phyloP scores from a whole-genome alignment of 2,888 invertebrate species.

The Phengaris arion region DNA sequence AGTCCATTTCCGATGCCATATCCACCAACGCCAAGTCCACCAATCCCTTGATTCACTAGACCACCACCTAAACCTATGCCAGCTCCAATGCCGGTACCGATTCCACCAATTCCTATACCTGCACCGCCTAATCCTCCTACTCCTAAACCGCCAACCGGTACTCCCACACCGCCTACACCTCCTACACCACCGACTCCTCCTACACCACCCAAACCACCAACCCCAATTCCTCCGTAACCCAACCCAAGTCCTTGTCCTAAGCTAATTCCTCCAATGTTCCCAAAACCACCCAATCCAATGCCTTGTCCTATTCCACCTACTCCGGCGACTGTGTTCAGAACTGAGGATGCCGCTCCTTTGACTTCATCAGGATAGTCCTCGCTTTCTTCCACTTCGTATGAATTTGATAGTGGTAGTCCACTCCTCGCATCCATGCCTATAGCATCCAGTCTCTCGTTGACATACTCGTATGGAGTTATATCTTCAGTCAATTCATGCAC shows the following conservation, averaged over 20 bases:
- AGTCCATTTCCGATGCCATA: conserved; percentile 53
- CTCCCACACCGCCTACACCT: conserved; percentile 46
- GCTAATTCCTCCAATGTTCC: conserved; percentile 43
- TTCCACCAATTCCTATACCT: conserved; percentile 40
- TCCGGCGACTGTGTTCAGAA: conserved; percentile 62
- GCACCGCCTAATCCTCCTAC: conserved; percentile 37
- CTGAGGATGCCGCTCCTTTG: conserved; percentile 66
- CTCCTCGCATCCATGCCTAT: conserved; percentile 55
- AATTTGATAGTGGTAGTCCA: conserved; percentile 67
- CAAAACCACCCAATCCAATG: conserved; percentile 40
- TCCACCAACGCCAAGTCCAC: conserved; percentile 60
- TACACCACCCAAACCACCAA: conserved; percentile 48
- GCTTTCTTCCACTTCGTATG: conserved; percentile 81
- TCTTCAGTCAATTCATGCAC: conserved; percentile 63
- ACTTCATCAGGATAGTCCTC: conserved; percentile 76
- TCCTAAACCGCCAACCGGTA: conserved; percentile 44
- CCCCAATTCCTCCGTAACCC: conserved; percentile 37
- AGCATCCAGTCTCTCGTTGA: conserved; percentile 63
- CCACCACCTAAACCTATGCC: conserved; percentile 52
- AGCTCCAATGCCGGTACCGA: conserved; percentile 44
- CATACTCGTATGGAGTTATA: conserved; percentile 72
- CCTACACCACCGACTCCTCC: conserved; percentile 46
- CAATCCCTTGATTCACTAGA: conserved; percentile 57
- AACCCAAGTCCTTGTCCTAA: conserved; percentile 39
- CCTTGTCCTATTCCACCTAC: conserved; percentile 50